Evolutionary conservation across 2,888 invertebrate genomes (phyloP).

Genomic region (Napeogenes inachia): DNA sequence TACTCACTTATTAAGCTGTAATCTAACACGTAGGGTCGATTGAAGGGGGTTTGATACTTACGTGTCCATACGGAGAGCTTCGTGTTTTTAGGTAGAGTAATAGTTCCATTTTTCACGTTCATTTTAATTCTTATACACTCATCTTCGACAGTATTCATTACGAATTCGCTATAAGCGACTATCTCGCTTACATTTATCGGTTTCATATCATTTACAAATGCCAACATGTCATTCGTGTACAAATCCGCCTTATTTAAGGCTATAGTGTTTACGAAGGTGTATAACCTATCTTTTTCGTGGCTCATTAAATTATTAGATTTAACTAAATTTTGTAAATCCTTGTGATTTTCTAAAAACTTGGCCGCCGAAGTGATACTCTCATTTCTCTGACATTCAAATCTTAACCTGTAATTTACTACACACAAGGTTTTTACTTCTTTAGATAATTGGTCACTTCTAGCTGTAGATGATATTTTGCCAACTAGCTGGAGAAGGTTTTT

Average conservation of each 20-base stretch:
- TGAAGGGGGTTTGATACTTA: neutral
- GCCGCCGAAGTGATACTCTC: slow-evolving; percentile 27
- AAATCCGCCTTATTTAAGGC: slow-evolving; percentile 23
- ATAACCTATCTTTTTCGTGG: slow-evolving; percentile 31
- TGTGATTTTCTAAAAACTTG: slow-evolving; percentile 9
- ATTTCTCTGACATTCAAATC: slow-evolving; percentile 30
- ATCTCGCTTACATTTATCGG: slow-evolving; percentile 30
- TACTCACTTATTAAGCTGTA: neutral
- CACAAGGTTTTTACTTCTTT: slow-evolving; percentile 19
- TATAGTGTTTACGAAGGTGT: slow-evolving; percentile 29
- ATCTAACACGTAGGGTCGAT: neutral
- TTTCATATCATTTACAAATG: slow-evolving; percentile 27
- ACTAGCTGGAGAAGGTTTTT: slow-evolving; percentile 25
- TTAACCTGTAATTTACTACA: slow-evolving; percentile 27
- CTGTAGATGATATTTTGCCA: slow-evolving; percentile 16
- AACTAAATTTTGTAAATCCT: slow-evolving; percentile 20
- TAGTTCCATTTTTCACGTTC: slow-evolving; percentile 9
- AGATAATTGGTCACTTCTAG: slow-evolving; percentile 19
- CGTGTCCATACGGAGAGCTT: neutral
- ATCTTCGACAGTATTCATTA: slow-evolving; percentile 29
- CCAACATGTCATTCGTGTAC: slow-evolving; percentile 30
- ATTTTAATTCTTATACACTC: slow-evolving; percentile 13
- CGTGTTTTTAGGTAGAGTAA: neutral
- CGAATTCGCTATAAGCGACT: slow-evolving; percentile 33
- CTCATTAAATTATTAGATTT: slow-evolving; percentile 14